These are phyloP conservation scores for Platichthys flesus DNA, from an alignment of 2,113 vertebrate species.

Conservation along the genomic window DNA sequence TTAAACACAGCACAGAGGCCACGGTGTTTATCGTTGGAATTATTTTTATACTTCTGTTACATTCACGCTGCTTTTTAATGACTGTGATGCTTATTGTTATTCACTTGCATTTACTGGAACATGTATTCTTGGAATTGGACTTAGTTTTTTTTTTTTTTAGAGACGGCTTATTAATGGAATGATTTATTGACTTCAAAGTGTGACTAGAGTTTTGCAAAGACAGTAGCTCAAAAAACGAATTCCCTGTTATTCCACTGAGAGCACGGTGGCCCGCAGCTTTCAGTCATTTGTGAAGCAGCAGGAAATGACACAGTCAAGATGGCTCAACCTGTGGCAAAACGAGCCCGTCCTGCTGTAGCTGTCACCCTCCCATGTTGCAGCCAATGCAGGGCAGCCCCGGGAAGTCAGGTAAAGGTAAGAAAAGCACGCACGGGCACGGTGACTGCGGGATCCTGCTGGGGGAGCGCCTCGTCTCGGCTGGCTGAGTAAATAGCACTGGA, in stretches of 20 bases:
- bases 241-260: constrained; percentile 34
- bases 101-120: constrained; percentile 2
- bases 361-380: constrained; percentile 40
- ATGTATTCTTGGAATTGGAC: not conserved
- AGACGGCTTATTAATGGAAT: constrained; percentile 47
- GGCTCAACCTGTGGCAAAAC: constrained; percentile 61
- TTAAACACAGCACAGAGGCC: constrained; percentile 41
- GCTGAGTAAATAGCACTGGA: constrained; percentile 78
- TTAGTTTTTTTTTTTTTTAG: constrained; percentile 8
- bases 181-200: constrained; percentile 55
- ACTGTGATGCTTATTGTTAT: constrained; percentile 12
- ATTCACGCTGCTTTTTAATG: not conserved
- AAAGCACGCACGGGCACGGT: constrained; percentile 32
- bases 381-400: constrained; percentile 31
- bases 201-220: constrained; percentile 48
- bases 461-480: constrained; percentile 62
- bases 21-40: constrained; percentile 19
- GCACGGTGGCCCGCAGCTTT: constrained; percentile 53
- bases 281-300: constrained; percentile 72
- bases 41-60: not conserved
- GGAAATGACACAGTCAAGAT: constrained; percentile 66
- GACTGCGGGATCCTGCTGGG: constrained; percentile 55
- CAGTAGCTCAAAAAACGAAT: constrained; percentile 44
- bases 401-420: constrained; percentile 47
- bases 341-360: constrained; percentile 41